These are phyloP conservation scores for Tineola bisselliella DNA, from an alignment of 2,888 invertebrate species.

Conservation along the genomic window DNA sequence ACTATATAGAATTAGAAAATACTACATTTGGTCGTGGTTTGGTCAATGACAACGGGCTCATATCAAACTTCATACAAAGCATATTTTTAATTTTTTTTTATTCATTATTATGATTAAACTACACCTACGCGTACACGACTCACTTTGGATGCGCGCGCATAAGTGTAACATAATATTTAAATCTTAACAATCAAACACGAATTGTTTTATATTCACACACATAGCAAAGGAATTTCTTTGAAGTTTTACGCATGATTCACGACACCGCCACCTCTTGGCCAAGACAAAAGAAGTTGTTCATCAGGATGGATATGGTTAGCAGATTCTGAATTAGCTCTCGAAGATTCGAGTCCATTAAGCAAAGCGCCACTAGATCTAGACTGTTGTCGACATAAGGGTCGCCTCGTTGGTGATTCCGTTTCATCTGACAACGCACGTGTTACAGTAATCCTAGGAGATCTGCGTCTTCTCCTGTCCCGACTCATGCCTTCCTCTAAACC, in stretches of 20 bases:
- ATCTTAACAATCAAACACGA: neutral
- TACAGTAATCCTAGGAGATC: constrained; percentile 76
- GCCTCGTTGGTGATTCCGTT: constrained; percentile 68
- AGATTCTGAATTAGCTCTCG: neutral
- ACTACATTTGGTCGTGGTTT: constrained; percentile 48
- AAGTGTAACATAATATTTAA: neutral
- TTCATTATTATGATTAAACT: too few relatives aligned
- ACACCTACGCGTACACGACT: too few relatives aligned
- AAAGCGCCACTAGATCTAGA: constrained; percentile 63
- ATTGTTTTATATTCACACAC: neutral
- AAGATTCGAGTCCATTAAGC: constrained; percentile 21
- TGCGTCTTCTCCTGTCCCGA: constrained; percentile 44
- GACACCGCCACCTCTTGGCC: constrained; percentile 45
- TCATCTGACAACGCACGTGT: constrained; percentile 79
- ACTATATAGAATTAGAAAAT: neutral
- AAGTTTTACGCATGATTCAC: neutral
- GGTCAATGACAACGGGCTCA: constrained; percentile 33
- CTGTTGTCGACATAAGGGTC: constrained; percentile 56
- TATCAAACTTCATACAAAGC: constrained; percentile 43
- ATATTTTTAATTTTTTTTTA: constrained; percentile 12
- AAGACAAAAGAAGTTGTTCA: constrained; percentile 64
- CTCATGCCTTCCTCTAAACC: constrained; percentile 55
- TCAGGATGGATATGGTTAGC: constrained; percentile 29
- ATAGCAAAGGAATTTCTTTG: neutral
- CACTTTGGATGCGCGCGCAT: too few relatives aligned